Base-by-base conservation (phyloP, 2,797 vertebrate species). In the Pangasius macronema region DNA sequence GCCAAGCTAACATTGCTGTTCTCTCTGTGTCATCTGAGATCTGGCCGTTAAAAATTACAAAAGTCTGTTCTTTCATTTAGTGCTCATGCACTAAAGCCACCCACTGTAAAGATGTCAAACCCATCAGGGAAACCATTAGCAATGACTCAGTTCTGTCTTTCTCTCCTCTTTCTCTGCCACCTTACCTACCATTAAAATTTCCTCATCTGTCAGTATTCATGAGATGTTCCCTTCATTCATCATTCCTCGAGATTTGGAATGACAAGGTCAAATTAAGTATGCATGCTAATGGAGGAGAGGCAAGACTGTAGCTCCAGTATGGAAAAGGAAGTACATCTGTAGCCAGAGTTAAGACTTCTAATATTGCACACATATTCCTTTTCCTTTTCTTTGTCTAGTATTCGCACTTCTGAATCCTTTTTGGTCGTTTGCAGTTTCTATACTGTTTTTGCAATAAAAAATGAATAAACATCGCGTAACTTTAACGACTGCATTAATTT, bases 231-330 rank as follows among this genome's bases (percentile, higher is more conserved):
- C 83, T 67, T 55, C 88, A 90, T 90, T 91, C 86, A 89, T 92
- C 91, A 88, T 82, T 92, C 76, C 83, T 83, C 89, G 67, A 81
- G 81, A 89, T 89, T 90, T 82, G 30, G 81, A 83, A 85, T 84
- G 91, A 93, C 94, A 92, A 92, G 91, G 92, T 91, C 86, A 27
- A 92, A 94, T 94, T 88, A 91, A 93, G 92, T 92, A 94, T 94
- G 92, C 91, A 92, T 83, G 88, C 90, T 94, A 94, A 94, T 95
- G 93, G 94, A 93, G 86, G 90, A 91, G 91, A 82, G 72, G 55
- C 65, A 85, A 85, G 84, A 86, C 53, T 20, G 18, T 53, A 30
- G 49, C 75, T 75, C 42, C 46, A 76, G 55, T 51, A 68, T 14
- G 88, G 82, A 87, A 88, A 67, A 77, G 24, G 36, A 51, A 65